These are phyloP conservation scores for Macropus fuliginosus DNA, from an alignment of 2,797 vertebrate genomes.

Conservation along the genomic window DNA sequence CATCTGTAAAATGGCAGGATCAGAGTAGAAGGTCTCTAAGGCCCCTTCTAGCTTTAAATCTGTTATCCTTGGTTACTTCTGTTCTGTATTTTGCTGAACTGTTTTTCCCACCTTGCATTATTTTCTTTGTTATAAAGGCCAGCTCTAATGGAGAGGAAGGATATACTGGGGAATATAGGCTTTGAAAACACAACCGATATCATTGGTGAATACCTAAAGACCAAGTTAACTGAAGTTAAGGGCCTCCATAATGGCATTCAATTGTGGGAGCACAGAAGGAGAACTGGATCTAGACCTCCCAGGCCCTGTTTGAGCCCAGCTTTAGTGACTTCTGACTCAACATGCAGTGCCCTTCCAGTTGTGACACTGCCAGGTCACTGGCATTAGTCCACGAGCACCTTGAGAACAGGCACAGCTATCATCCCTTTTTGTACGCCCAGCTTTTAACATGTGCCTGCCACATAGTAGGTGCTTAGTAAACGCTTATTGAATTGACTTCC, in stretches of 20 bases:
- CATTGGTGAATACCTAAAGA: not conserved
- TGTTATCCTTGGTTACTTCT: not conserved
- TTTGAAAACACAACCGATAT: not conserved
- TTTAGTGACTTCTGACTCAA: not conserved
- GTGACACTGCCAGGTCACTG: too few relatives aligned
- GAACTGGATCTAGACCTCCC: not conserved
- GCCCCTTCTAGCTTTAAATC: not conserved
- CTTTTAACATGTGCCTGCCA: too few relatives aligned
- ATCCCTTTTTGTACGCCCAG: not conserved
- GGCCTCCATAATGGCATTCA: not conserved
- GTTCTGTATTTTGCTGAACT: not conserved
- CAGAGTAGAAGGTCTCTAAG: not conserved
- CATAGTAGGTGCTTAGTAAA: not conserved
- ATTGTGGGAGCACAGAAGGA: not conserved
- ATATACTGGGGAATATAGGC: not conserved
- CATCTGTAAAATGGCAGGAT: not conserved
- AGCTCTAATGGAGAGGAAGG: too few relatives aligned
- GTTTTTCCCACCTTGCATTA: not conserved
- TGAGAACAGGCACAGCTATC: not conserved
- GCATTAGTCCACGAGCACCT: not conserved
- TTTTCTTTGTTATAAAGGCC: not conserved
- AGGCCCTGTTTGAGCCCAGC: not conserved
- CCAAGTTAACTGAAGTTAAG: not conserved
- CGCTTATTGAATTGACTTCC: not conserved
- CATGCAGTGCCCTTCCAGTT: not conserved